Percentiles rank a stretch among this genome's conserved stretches.
Conservation (phyloP, 2,797 vertebrate genomes). For the Dermochelys coriacea region DNA sequence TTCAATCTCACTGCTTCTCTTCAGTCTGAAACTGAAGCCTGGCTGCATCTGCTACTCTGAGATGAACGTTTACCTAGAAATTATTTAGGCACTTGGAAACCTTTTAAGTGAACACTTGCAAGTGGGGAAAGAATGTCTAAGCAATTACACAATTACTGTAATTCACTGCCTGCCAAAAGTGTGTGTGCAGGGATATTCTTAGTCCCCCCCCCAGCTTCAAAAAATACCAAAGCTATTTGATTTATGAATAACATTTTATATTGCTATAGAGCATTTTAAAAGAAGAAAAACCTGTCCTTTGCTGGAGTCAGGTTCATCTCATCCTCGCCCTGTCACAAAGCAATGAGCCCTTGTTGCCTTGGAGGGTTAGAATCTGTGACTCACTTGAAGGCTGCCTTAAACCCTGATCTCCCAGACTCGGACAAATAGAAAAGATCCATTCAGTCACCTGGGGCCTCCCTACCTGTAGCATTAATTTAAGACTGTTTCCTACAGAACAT, state of each 20-base stretch:
- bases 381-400: no score
- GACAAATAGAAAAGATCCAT: not conserved
- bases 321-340: not conserved
- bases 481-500: not conserved
- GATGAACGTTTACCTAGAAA: not conserved
- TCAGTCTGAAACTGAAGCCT: not conserved
- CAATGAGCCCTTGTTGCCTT: not conserved
- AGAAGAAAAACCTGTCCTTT: not conserved
- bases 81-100: not conserved
- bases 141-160: not conserved
- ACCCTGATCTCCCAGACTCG: not conserved
- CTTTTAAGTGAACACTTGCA: not conserved
- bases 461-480: not conserved
- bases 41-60: fast-evolving
- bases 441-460: not conserved
- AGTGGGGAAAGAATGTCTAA: not conserved
- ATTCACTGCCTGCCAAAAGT: not conserved
- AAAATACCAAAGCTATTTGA: no score
- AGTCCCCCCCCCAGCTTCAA: not conserved
- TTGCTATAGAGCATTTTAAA: not conserved
- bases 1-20: not conserved
- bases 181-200: not conserved
- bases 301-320: not conserved
- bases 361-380: not conserved
- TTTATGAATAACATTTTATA: not conserved